Percentiles rank a stretch among this genome's conserved stretches.
Evolutionary conservation across 2,113 vertebrate genomes (phyloP).

Genomic region (Platichthys stellatus): DNA sequence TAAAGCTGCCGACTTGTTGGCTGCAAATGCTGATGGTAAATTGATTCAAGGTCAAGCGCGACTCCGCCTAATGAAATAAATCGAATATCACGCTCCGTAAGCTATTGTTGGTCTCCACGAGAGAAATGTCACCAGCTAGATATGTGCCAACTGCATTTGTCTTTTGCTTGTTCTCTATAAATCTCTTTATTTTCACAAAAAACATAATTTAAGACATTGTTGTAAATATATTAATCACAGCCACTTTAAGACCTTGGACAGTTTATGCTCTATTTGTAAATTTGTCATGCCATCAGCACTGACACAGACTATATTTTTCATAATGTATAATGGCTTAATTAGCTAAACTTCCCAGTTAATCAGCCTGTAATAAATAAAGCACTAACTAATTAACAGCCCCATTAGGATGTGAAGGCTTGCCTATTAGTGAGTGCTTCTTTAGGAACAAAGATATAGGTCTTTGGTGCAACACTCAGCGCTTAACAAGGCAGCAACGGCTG

Average conservation of each 20-base stretch:
- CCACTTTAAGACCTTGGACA: neutral
- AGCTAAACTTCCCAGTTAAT: conserved; percentile 16
- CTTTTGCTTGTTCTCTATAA: neutral
- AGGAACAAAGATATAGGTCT: conserved; percentile 19
- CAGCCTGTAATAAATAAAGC: conserved; percentile 33
- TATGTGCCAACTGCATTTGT: neutral
- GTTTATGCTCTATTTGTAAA: neutral
- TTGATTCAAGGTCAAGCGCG: neutral
- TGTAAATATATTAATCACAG: neutral
- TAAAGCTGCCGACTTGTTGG: no score
- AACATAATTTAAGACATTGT: neutral
- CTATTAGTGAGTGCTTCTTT: conserved; percentile 13
- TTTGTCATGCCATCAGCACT: neutral
- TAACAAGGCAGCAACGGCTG: conserved; percentile 1
- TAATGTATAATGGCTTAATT: neutral
- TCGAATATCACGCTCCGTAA: neutral
- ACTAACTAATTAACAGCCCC: conserved; percentile 31
- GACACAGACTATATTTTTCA: neutral
- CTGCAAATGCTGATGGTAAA: neutral
- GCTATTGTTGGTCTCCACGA: neutral
- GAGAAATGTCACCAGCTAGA: neutral
- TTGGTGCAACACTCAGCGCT: conserved; percentile 11
- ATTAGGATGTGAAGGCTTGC: conserved; percentile 27
- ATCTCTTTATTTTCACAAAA: neutral
- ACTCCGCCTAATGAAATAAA: neutral